Evolutionary conservation across 2,797 vertebrate genomes (phyloP).

Genomic region (Neosilurus mollespiculum): DNA sequence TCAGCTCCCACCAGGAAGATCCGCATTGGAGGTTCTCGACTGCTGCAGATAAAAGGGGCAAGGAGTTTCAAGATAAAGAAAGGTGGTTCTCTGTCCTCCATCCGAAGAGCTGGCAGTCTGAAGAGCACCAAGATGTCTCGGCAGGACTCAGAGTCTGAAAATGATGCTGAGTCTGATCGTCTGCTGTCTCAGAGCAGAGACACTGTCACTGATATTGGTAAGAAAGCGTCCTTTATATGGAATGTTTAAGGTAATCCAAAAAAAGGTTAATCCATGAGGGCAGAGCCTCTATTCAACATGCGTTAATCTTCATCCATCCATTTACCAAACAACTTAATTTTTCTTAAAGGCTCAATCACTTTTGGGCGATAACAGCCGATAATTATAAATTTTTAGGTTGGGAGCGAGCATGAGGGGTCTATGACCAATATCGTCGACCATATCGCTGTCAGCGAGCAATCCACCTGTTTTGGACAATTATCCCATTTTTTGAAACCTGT

Average conservation of each 20-base stretch:
- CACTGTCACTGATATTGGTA: constrained; percentile 96
- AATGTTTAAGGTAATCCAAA: no score
- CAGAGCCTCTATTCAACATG: not conserved
- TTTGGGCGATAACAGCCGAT: no score
- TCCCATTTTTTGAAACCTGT: no score
- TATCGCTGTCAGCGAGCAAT: no score
- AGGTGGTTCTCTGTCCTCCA: constrained; percentile 95
- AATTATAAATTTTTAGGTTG: no score
- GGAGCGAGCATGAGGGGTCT: no score
- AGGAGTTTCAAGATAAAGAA: constrained; percentile 98
- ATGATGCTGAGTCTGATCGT: constrained; percentile 82
- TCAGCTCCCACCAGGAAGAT: constrained; percentile 90
- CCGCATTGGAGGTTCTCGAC: constrained; percentile 92
- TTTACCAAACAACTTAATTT: no score
- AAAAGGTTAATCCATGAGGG: not conserved
- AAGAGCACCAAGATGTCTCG: constrained; percentile 98
- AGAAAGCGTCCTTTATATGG: constrained; percentile 1
- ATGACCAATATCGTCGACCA: no score
- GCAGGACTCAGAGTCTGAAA: constrained; percentile 98
- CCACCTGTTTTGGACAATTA: no score
- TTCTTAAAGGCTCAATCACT: no score
- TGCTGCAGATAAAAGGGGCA: constrained; percentile 99
- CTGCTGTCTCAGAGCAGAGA: constrained; percentile 97
- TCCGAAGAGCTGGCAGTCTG: constrained; percentile 94
- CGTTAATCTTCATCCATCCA: not conserved